A percentile compares a stretch with the other conserved stretches of the same genome.
Conservation (phyloP, 2,888 invertebrate species). For the Autographa gamma region DNA sequence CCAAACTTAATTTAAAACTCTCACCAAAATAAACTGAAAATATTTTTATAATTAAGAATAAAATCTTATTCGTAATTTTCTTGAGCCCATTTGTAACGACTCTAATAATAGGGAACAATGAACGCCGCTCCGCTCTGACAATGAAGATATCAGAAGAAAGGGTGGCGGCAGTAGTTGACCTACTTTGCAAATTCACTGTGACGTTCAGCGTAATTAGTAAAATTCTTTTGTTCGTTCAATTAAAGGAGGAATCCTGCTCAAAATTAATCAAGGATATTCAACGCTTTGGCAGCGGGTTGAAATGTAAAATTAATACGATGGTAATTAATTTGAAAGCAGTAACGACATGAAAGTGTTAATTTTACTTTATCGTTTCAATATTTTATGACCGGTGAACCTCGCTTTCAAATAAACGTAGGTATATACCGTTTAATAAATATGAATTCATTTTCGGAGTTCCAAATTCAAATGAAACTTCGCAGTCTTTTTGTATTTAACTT, state of each 20-base stretch:
- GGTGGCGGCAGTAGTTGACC: slow-evolving; percentile 53
- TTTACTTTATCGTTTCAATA: slow-evolving; percentile 1
- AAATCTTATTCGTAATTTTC: background rate
- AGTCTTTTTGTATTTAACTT: background rate
- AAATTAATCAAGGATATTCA: background rate
- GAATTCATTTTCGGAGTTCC: background rate
- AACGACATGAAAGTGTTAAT: slow-evolving; percentile 9
- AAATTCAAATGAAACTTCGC: slow-evolving; percentile 3
- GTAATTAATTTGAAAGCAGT: slow-evolving; percentile 1
- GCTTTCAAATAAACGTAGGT: background rate
- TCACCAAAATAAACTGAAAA: background rate
- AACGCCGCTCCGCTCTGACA: slow-evolving; percentile 27
- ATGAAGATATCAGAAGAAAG: slow-evolving; percentile 42
- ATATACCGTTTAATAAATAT: slow-evolving; percentile 11
- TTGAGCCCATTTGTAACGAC: slow-evolving; percentile 15
- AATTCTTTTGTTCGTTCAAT: slow-evolving; percentile 30
- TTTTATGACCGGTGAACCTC: background rate
- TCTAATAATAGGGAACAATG: slow-evolving; percentile 39
- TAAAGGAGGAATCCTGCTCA: background rate
- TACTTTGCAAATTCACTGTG: slow-evolving; percentile 51
- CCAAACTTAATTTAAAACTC: background rate
- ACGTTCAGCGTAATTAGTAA: slow-evolving; percentile 37
- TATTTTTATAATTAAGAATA: background rate
- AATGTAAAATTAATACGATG: background rate
- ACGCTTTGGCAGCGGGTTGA: background rate